Evolutionary conservation across 1,140 invertebrate genomes (phyloP), one percentile per base, ranked within the genome.

Genomic region (Eufriesea mexicana): DNA sequence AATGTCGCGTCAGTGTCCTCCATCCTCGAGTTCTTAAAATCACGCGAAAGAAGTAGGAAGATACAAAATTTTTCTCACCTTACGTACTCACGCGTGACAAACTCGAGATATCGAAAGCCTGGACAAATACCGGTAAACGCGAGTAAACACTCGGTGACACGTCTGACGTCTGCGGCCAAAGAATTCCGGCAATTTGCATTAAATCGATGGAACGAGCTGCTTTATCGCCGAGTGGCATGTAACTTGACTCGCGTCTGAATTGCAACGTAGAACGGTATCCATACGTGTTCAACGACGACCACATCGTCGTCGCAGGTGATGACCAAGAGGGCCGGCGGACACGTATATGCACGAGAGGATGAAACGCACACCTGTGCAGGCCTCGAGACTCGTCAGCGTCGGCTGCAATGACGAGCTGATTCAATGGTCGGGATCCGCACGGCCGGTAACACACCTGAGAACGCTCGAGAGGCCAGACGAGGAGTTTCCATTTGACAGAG

Each of bases 401-500:
- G 61, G 61, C 23, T 67, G 74, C 75, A 45, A 77, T 66, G 75
- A 77, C 61, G 75, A 66, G 47, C 28, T 12, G 75, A 77, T 77
- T 77, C 75, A 77, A 77, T 66, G 62, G 75, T 67, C 35, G 75
- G 35, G 49, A 67, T 77, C 45, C n/a, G 28, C 28, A 14, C 54
- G 45, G 61, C 47, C 74, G 57, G 61, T 47, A 51, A 67, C 45
- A 62, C 61, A 67, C 49, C 75, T 67, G 75, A 67, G 75, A 54
- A 77, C 62, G 62, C 28, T 77, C 62, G 75, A 77, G 75, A 51
- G 62, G 8, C 49, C 47, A 67, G 75, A 77, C 75, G 62, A 77
- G 75, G 61, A 77, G 62, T 77, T 77, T 77, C 75, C 75, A 67
- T 77, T 67, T 67, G 61, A 77, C 62, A 55, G 75, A 66, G 61